These are phyloP conservation scores for Tarsius wallacei DNA, from an alignment of 2,797 vertebrate species.

Conservation along the genomic window DNA sequence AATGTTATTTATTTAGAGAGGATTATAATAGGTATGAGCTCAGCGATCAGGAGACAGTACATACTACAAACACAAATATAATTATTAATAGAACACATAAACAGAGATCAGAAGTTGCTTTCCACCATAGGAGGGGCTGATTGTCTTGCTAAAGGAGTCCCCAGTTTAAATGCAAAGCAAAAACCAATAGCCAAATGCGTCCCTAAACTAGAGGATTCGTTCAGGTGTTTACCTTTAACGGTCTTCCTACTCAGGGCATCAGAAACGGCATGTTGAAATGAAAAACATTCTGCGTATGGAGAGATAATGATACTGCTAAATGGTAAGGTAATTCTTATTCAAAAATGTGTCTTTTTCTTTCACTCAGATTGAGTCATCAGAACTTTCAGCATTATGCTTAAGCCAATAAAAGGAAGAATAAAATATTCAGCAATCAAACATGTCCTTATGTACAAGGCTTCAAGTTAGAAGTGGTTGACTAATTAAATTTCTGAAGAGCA, in stretches of 20 bases:
- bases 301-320: conserved; percentile 82
- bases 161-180: conserved; percentile 83
- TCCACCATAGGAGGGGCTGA: conserved; percentile 89
- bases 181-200: conserved; percentile 86
- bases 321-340: conserved; percentile 88
- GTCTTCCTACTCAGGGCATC: conserved; percentile 86
- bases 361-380: conserved; percentile 86
- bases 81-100: conserved; percentile 94
- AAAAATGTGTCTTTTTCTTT: conserved; percentile 84
- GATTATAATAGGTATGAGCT: conserved; percentile 92
- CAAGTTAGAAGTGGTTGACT: conserved; percentile 76
- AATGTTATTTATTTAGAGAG: conserved; percentile 90
- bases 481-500: conserved; percentile 68
- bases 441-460: conserved; percentile 83
- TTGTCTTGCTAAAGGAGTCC: conserved; percentile 82
- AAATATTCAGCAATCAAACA: conserved; percentile 85
- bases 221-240: conserved; percentile 90
- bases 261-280: conserved; percentile 84
- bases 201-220: conserved; percentile 87
- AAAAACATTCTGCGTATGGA: conserved; percentile 79
- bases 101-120: conserved; percentile 89
- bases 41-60: conserved; percentile 90
- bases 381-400: conserved; percentile 76
- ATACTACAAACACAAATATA: conserved; percentile 93
- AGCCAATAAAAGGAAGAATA: conserved; percentile 86